Evolutionary conservation across 2,888 invertebrate species (phyloP).

Genomic region (Ditula angustiorana): DNA sequence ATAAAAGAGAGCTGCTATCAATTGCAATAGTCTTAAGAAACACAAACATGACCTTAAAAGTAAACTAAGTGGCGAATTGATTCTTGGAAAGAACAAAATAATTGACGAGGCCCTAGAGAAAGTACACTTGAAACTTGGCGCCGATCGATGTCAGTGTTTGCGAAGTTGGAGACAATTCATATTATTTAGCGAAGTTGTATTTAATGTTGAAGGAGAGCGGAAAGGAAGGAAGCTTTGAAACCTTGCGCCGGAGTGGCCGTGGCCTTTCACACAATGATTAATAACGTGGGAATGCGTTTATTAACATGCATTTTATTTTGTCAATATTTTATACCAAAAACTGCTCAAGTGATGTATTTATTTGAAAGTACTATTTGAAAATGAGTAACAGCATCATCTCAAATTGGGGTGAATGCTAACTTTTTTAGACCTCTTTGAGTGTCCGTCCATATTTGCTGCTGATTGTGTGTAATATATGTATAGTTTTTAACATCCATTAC

Average conservation of each 20-base stretch:
- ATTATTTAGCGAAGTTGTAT: conserved; percentile 32
- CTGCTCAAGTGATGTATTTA: not conserved
- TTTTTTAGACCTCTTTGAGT: too few relatives aligned
- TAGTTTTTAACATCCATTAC: too few relatives aligned
- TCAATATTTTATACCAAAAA: conserved; percentile 21
- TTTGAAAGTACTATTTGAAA: not conserved
- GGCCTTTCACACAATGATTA: conserved; percentile 52
- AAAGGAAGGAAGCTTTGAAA: conserved; percentile 57
- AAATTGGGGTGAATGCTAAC: too few relatives aligned
- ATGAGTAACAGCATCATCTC: too few relatives aligned
- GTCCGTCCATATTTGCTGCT: too few relatives aligned
- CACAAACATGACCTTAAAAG: not conserved
- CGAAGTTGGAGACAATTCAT: conserved; percentile 22
- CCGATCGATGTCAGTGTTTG: conserved; percentile 3
- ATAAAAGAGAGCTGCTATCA: not conserved
- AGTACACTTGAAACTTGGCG: conserved; percentile 10
- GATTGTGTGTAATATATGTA: too few relatives aligned
- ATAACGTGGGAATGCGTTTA: conserved; percentile 51
- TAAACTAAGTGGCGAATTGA: not conserved
- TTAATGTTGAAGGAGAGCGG: conserved; percentile 10
- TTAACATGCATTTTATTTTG: conserved; percentile 27
- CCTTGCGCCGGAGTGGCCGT: conserved; percentile 56
- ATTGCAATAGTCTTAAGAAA: not conserved
- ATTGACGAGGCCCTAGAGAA: conserved; percentile 24
- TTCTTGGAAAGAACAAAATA: conserved; percentile 11